Evolutionary conservation across 2,113 vertebrate species (phyloP).

Genomic region (Bufo gargarizans): DNA sequence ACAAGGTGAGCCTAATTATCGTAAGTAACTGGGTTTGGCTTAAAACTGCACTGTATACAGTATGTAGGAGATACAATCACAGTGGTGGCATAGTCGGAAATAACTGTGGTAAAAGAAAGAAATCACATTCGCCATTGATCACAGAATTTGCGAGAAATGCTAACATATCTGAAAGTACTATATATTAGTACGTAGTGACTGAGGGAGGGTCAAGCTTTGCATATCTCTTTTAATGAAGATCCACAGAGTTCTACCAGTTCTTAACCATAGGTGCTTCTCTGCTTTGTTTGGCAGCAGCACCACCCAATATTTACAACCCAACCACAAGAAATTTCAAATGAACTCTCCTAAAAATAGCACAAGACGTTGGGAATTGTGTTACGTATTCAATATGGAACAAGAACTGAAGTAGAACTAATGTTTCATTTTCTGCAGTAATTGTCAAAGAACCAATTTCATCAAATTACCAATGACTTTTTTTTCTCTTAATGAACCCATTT

Average conservation of each 20-base stretch:
- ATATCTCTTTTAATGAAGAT: too few relatives aligned
- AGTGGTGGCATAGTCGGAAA: too few relatives aligned
- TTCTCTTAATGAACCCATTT: constrained; percentile 65
- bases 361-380: constrained; percentile 39
- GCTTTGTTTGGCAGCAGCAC: not conserved
- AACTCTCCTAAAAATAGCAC: not conserved
- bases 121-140: too few relatives aligned
- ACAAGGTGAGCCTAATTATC: too few relatives aligned
- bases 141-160: too few relatives aligned
- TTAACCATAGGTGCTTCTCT: not conserved
- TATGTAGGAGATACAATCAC: too few relatives aligned
- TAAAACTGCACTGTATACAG: too few relatives aligned
- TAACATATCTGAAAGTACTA: too few relatives aligned
- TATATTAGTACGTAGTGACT: too few relatives aligned
- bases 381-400: constrained; percentile 54
- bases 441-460: constrained; percentile 76
- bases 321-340: not conserved
- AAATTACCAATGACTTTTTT: constrained; percentile 73
- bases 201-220: too few relatives aligned
- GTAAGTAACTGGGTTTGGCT: too few relatives aligned
- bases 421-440: constrained; percentile 71
- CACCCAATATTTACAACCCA: not conserved
- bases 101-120: too few relatives aligned
- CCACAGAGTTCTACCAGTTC: not conserved
- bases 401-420: constrained; percentile 65